Evolutionary conservation across 2,797 vertebrate genomes (phyloP).

Genomic region (Tolypeutes matacus): DNA sequence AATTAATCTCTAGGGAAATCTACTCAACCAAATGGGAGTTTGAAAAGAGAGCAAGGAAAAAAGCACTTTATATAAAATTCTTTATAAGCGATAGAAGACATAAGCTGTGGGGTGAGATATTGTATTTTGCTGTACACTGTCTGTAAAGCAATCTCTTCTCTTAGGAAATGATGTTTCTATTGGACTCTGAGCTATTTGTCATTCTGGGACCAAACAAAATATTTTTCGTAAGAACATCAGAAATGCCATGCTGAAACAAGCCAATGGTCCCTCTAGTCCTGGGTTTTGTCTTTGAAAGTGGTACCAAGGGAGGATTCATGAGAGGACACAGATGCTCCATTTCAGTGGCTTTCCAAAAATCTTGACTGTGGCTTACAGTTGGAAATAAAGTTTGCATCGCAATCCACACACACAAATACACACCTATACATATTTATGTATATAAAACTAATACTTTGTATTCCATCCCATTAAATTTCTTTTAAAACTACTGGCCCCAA

Average conservation of each 20-base stretch:
- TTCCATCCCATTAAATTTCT: background rate
- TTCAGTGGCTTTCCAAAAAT: conserved; percentile 55
- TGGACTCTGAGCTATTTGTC: conserved; percentile 77
- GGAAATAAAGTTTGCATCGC: background rate
- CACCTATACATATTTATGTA: background rate
- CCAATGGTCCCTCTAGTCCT: conserved; percentile 34
- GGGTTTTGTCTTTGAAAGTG: conserved; percentile 66
- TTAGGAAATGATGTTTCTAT: conserved; percentile 79
- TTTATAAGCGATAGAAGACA: conserved; percentile 72
- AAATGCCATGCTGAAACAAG: conserved; percentile 73
- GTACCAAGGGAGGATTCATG: conserved; percentile 61
- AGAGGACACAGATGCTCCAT: conserved; percentile 66
- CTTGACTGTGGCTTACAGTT: conserved; percentile 34
- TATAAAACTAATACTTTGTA: background rate
- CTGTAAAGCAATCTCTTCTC: conserved; percentile 80
- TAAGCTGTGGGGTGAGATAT: conserved; percentile 73
- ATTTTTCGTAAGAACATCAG: conserved; percentile 80
- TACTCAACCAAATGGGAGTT: conserved; percentile 70
- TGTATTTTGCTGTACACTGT: conserved; percentile 74
- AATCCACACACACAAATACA: background rate
- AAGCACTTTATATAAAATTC: conserved; percentile 61
- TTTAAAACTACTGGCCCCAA: background rate
- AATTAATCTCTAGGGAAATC: conserved; percentile 76
- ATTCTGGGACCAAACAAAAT: conserved; percentile 79
- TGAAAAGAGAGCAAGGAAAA: conserved; percentile 59